Evolutionary conservation across 2,797 vertebrate species (phyloP), one percentile per base, ranked within the genome.

Genomic region (Myotis planiceps): DNA sequence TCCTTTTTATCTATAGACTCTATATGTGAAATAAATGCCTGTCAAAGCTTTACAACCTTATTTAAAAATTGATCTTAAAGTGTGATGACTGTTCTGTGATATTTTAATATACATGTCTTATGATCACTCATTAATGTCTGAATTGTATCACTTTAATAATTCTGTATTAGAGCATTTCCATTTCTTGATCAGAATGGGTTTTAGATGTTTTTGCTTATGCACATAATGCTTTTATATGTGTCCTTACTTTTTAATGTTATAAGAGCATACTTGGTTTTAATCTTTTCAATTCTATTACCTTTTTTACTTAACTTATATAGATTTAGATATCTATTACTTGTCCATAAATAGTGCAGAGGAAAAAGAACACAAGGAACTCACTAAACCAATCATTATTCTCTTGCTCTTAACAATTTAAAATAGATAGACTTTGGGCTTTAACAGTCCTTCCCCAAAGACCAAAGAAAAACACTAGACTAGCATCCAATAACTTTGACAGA

Each of bases 1-100:
- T 27, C 29, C 60, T 32, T 80, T 91, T 72, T 53, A 58, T 60
- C 71, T 76, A 37, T 34, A 84, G 10, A 42, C 5, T 90, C 53
- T 81, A 2, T 60, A 39, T 79, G 4, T 39, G 10, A 87, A 21
- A 18, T 72, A 92, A 92, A 91, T 82, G 10, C 4, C 16, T 75
- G 55, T 34, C 65, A 68, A 82, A 91, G 19, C 72, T 69, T 72
- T 75, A 47, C 10, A 65, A 45, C 19, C 12, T 75, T 91, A 68
- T 88, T 94, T 91, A 42, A 89, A 94, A 96, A 66, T 60, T 75
- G 34, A 89, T 63, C 58, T 47, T 71, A 87, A 92, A 90, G 58
- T 23, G 16, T 82, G 21, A 51, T 65, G 39, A 93, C 32, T 84
- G 6, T 12, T 80, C 27, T 86, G 2, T 63, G 15, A 75, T 75